phyloP scores from a whole-genome alignment of 2,113 vertebrate genomes.

The Leucoraja erinaceus region DNA sequence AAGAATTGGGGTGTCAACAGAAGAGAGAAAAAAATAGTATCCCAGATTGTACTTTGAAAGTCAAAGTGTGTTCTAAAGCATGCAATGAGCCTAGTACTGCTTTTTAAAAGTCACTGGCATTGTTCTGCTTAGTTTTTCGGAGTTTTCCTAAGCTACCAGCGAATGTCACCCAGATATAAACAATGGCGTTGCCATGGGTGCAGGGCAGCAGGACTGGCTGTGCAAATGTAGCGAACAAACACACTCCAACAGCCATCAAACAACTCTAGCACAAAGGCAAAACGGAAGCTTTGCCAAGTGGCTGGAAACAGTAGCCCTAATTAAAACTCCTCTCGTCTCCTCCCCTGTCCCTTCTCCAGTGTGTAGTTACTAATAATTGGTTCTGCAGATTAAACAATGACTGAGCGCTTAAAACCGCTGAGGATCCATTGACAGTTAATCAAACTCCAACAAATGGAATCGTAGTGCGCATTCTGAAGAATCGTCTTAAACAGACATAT shows the following conservation, averaged over 20 bases:
- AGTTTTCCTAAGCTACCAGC: constrained; percentile 14
- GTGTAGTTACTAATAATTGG: background rate
- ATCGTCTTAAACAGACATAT: background rate
- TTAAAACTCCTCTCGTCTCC: constrained; percentile 17
- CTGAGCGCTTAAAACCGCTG: background rate
- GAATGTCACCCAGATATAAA: constrained; percentile 16
- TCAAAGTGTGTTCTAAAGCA: background rate
- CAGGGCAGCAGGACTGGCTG: background rate
- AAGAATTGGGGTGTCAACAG: background rate
- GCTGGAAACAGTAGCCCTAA: constrained; percentile 26
- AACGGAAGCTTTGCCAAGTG: constrained; percentile 17
- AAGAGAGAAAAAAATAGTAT: background rate
- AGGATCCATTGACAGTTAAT: too few relatives aligned
- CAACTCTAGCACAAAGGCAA: background rate
- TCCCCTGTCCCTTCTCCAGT: background rate
- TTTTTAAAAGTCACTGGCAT: background rate
- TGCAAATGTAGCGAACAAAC: constrained; percentile 27
- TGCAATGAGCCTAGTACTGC: too few relatives aligned
- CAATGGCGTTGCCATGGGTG: constrained; percentile 16
- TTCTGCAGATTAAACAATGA: background rate
- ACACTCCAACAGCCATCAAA: constrained; percentile 24
- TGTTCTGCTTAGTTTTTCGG: background rate
- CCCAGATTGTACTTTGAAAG: background rate
- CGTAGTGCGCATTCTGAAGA: background rate
- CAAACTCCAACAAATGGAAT: background rate